Evolutionary conservation across 1,140 invertebrate species (phyloP).

Genomic region (Proales similis): DNA sequence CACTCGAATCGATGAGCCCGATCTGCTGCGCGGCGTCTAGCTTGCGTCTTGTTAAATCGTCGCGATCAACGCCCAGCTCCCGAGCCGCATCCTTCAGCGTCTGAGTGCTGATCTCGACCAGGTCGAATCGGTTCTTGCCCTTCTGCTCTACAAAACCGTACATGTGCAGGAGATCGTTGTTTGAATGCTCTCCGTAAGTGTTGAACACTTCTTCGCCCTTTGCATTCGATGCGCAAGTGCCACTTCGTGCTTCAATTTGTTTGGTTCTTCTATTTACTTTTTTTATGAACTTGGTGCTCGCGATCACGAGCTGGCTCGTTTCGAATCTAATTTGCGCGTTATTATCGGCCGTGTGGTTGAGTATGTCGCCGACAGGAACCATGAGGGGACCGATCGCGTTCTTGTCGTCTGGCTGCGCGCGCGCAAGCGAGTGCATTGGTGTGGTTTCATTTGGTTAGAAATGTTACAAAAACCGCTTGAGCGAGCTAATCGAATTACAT

Average conservation of each 20-base stretch:
- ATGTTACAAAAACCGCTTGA: too few species aligned
- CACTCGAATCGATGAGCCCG: constrained; percentile 20
- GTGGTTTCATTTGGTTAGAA: too few species aligned
- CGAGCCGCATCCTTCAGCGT: constrained; percentile 36
- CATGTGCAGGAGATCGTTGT: constrained; percentile 51
- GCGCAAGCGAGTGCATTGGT: not conserved
- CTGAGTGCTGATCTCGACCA: constrained; percentile 40
- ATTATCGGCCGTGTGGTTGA: constrained; percentile 52
- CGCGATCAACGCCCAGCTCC: constrained; percentile 17
- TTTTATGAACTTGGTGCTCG: constrained; percentile 45
- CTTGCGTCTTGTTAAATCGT: constrained; percentile 17
- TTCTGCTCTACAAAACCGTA: constrained; percentile 52
- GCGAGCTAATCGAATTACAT: constrained; percentile 1
- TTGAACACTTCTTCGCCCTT: constrained; percentile 53
- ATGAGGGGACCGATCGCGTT: constrained; percentile 45
- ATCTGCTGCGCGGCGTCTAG: constrained; percentile 12
- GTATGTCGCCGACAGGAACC: constrained; percentile 53
- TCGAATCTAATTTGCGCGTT: constrained; percentile 51
- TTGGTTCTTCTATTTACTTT: constrained; percentile 44
- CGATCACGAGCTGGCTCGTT: constrained; percentile 48
- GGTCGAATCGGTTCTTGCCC: constrained; percentile 48
- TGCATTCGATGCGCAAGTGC: not conserved
- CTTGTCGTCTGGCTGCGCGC: constrained; percentile 14
- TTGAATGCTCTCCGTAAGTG: constrained; percentile 51
- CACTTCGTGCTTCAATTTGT: not conserved